Evolutionary conservation across 2,797 vertebrate genomes (phyloP).

Genomic region (Aphelocoma californica): DNA sequence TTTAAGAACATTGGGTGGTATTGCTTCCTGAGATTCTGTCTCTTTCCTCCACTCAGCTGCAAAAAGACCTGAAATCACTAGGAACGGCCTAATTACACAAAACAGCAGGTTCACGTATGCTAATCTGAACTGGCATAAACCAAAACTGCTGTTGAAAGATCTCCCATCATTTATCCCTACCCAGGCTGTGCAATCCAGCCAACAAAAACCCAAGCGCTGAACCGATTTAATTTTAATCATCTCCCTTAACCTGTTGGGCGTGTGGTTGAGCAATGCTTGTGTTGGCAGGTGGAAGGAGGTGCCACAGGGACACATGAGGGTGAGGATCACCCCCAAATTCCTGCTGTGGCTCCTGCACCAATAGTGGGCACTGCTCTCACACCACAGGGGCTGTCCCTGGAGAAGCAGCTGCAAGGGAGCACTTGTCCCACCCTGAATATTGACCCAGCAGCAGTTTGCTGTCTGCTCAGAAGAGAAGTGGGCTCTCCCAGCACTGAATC

Average conservation of each 20-base stretch:
- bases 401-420: neutral
- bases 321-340: neutral
- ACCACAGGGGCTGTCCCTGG: fast-evolving
- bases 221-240: neutral
- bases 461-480: neutral
- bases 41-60: neutral
- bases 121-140: neutral
- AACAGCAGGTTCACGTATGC: neutral
- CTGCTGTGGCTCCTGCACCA: neutral
- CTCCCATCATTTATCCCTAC: neutral
- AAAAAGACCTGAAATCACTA: neutral
- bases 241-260: fast-evolving
- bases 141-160: neutral
- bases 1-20: neutral
- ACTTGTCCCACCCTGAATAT: neutral
- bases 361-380: neutral
- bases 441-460: neutral
- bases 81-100: neutral
- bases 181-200: neutral
- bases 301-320: neutral
- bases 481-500: neutral
- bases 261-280: neutral
- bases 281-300: neutral
- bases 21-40: neutral
- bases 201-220: neutral